phyloP scores from a whole-genome alignment of 2,797 vertebrate genomes.

The Tiaroga cobitis region DNA sequence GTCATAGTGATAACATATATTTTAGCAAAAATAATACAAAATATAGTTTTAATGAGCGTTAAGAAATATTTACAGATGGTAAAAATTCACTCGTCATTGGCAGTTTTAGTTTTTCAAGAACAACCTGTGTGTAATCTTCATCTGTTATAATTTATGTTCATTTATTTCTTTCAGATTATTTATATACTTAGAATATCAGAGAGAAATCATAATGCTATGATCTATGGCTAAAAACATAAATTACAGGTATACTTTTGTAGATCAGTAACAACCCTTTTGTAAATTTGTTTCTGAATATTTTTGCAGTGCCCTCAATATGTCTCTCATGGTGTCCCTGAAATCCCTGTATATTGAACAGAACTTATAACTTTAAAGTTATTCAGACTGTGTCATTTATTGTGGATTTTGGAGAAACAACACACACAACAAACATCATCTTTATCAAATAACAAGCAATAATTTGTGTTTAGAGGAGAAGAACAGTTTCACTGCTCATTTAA shows the following conservation, averaged over 20 bases:
- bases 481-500: background rate
- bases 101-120: background rate
- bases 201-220: background rate
- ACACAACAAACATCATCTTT: background rate
- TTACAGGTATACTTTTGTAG: background rate
- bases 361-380: background rate
- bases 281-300: background rate
- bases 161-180: too few species aligned
- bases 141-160: background rate
- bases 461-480: constrained; percentile 1
- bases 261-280: background rate
- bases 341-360: background rate
- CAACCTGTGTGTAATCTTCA: background rate
- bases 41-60: background rate
- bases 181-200: background rate
- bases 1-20: background rate
- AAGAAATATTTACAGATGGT: background rate
- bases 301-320: background rate
- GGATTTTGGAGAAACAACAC: background rate
- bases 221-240: background rate
- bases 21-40: background rate
- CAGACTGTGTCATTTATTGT: background rate
- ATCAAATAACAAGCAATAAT: background rate
- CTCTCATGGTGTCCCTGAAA: background rate
- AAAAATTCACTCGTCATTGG: background rate